Conservation (phyloP, 2,888 invertebrate species). For the Chironomus tentans region DNA sequence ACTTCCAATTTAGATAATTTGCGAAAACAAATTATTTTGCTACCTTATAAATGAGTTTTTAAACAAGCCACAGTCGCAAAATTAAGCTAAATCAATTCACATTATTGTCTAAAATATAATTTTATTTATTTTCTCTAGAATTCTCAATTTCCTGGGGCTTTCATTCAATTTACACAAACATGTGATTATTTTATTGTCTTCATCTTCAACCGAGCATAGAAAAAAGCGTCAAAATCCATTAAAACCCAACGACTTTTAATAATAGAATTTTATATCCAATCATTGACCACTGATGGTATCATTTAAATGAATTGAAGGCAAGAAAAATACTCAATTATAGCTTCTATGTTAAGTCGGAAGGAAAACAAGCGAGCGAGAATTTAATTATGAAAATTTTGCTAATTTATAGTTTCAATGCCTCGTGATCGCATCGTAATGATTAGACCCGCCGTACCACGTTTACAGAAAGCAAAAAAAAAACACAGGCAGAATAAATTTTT, state of each 20-base stretch:
- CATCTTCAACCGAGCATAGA: no score
- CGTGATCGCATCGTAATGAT: background rate
- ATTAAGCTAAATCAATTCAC: no score
- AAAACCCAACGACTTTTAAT: no score
- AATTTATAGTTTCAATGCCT: constrained; percentile 6
- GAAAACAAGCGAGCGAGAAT: background rate
- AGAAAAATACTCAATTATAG: background rate
- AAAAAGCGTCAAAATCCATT: no score
- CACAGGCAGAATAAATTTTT: background rate
- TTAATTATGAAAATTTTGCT: constrained; percentile 6
- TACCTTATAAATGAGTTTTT: no score
- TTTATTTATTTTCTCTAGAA: no score
- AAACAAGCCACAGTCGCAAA: no score
- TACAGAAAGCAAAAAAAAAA: background rate
- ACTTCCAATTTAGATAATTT: no score
- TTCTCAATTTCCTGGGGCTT: background rate
- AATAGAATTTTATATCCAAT: no score
- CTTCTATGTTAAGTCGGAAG: background rate
- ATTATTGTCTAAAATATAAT: no score
- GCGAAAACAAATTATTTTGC: no score
- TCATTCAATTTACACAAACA: background rate
- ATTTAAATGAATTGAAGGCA: background rate
- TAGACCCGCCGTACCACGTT: background rate
- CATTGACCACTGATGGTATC: background rate
- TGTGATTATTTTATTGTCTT: background rate